Conservation (phyloP, 1,140 invertebrate genomes). For the Colletes gigas region DNA sequence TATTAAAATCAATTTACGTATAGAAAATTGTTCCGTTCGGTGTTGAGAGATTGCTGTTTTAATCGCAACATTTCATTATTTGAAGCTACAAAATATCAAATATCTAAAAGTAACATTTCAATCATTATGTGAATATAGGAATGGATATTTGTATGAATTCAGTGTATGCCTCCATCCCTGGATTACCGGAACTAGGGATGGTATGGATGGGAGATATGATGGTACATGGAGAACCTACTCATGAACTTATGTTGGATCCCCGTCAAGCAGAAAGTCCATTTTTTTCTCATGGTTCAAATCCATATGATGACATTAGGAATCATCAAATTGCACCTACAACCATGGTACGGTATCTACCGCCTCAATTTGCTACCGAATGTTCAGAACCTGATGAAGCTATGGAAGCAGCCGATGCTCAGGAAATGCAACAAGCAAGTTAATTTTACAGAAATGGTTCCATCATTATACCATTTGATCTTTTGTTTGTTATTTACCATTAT, state of each 20-base stretch:
- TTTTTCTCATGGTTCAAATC: constrained; percentile 82
- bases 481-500: constrained; percentile 9
- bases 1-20: not conserved
- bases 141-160: constrained; percentile 76
- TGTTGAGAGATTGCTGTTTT: not conserved
- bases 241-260: constrained; percentile 83
- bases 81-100: constrained; percentile 24
- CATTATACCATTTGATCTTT: constrained; percentile 10
- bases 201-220: constrained; percentile 88
- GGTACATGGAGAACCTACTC: constrained; percentile 81
- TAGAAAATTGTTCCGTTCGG: not conserved
- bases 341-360: constrained; percentile 80
- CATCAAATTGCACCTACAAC: constrained; percentile 80
- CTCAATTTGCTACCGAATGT: constrained; percentile 75
- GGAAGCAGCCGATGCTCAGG: constrained; percentile 75
- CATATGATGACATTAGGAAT: constrained; percentile 83
- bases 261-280: constrained; percentile 82
- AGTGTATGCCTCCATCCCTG: constrained; percentile 81
- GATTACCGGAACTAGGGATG: constrained; percentile 85
- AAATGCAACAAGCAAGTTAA: constrained; percentile 75
- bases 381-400: constrained; percentile 79
- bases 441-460: not conserved
- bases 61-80: constrained; percentile 12
- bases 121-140: constrained; percentile 62
- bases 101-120: constrained; percentile 45